Percentiles rank a stretch among this genome's conserved stretches.
phyloP scores from a whole-genome alignment of 2,797 vertebrate species.

The Graptemys geographica region DNA sequence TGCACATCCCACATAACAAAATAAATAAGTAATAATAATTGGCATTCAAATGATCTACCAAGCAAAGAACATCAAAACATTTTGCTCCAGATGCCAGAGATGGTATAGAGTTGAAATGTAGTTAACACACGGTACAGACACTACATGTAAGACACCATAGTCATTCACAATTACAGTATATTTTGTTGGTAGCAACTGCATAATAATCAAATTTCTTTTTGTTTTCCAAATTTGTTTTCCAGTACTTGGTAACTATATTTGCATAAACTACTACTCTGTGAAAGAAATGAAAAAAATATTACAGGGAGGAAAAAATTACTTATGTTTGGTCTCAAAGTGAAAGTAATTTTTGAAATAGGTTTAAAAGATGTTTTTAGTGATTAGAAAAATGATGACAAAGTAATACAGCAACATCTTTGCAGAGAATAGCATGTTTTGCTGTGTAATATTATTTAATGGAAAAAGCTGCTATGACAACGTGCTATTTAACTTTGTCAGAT shows the following conservation, averaged over 20 bases:
- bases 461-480: rapidly evolving
- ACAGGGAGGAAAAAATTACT: neutral
- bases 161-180: neutral
- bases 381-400: neutral
- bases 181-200: rapidly evolving
- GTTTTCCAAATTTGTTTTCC: neutral
- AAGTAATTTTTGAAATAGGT: neutral
- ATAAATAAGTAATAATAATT: neutral
- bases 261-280: neutral
- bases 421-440: neutral
- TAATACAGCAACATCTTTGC: neutral
- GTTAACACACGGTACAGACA: neutral
- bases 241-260: neutral
- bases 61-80: neutral
- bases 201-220: neutral
- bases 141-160: neutral
- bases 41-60: neutral
- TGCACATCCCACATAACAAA: neutral
- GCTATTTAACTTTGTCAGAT: neutral
- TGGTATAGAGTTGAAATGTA: neutral
- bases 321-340: neutral
- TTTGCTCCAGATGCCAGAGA: neutral
- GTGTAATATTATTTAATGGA: neutral
- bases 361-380: neutral
- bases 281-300: neutral